Evolutionary conservation across 1,140 invertebrate genomes (phyloP).

Genomic region (Caenorhabditis tropicalis): DNA sequence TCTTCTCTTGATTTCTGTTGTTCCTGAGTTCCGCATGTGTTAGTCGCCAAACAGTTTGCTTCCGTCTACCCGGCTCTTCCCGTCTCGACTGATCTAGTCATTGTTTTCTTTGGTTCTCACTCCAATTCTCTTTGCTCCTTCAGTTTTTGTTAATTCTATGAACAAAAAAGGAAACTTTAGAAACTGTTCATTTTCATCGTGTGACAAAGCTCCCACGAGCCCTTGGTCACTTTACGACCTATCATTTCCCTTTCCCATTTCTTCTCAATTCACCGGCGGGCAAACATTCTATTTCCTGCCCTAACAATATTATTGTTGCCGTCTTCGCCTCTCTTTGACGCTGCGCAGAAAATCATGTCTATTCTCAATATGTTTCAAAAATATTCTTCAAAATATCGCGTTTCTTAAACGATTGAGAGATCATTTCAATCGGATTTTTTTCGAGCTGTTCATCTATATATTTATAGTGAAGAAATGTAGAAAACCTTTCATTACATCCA

Average conservation of each 20-base stretch:
- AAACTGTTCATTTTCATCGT: not conserved
- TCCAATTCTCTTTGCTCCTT: not conserved
- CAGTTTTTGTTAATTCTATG: not conserved
- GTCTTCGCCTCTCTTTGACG: not conserved
- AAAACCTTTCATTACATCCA: too few relatives aligned
- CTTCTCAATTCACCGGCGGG: not conserved
- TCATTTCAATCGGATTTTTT: too few relatives aligned
- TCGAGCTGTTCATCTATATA: too few relatives aligned
- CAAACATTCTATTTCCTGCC: constrained; percentile 15
- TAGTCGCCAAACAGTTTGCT: not conserved
- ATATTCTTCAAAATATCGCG: too few relatives aligned
- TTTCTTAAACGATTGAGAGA: too few relatives aligned
- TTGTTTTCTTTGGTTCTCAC: not conserved
- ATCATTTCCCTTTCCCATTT: not conserved
- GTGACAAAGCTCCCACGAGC: not conserved
- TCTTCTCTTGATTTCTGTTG: not conserved
- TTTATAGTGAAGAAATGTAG: too few relatives aligned
- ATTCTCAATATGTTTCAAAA: too few relatives aligned
- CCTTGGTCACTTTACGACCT: not conserved
- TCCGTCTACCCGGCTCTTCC: not conserved
- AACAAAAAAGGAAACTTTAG: too few relatives aligned
- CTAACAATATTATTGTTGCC: constrained; percentile 41
- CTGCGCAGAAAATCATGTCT: not conserved
- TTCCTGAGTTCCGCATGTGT: not conserved
- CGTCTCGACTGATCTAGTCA: not conserved